Evolutionary conservation across 2,797 vertebrate species (phyloP).

Genomic region (Ctenochaetus hawaiiensis): DNA sequence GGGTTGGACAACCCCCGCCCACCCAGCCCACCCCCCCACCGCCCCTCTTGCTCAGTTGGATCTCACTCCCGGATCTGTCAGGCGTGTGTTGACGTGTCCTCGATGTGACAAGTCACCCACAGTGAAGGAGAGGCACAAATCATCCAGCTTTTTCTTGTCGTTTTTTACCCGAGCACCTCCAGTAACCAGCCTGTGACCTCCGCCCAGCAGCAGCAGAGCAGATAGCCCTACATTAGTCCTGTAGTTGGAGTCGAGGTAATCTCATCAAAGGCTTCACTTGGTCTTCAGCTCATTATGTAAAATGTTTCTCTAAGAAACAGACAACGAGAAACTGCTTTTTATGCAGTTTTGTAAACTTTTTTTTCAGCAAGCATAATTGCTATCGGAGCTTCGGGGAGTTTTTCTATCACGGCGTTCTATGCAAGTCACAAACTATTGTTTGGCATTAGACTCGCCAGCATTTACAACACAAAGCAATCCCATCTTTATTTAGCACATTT

Average conservation of each 20-base stretch:
- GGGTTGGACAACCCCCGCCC: conserved; percentile 44
- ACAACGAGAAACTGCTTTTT: not conserved
- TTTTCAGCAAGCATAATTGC: conserved; percentile 8
- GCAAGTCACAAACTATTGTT: conserved; percentile 22
- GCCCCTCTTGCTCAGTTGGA: conserved; percentile 63
- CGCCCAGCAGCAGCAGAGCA: conserved; percentile 53
- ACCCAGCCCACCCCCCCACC: conserved; percentile 3
- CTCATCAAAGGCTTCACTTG: conserved; percentile 49
- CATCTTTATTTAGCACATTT: conserved; percentile 21
- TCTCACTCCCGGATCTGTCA: conserved; percentile 71
- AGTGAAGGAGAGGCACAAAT: conserved; percentile 57
- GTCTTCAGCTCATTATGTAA: conserved; percentile 20
- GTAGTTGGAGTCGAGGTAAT: conserved; percentile 47
- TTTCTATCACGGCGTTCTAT: conserved; percentile 24
- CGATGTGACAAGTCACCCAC: conserved; percentile 64
- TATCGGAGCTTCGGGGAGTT: conserved; percentile 16
- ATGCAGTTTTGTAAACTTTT: not conserved
- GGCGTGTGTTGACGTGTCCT: conserved; percentile 61
- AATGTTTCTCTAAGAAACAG: conserved; percentile 24
- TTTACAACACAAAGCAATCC: conserved; percentile 2
- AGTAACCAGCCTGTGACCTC: conserved; percentile 46
- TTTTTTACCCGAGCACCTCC: conserved; percentile 23
- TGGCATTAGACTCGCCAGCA: conserved; percentile 1
- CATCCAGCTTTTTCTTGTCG: conserved; percentile 43
- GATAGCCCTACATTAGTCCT: conserved; percentile 36